Conservation (phyloP, 2,888 invertebrate species). For the Lasioglossum pauxillum region DNA sequence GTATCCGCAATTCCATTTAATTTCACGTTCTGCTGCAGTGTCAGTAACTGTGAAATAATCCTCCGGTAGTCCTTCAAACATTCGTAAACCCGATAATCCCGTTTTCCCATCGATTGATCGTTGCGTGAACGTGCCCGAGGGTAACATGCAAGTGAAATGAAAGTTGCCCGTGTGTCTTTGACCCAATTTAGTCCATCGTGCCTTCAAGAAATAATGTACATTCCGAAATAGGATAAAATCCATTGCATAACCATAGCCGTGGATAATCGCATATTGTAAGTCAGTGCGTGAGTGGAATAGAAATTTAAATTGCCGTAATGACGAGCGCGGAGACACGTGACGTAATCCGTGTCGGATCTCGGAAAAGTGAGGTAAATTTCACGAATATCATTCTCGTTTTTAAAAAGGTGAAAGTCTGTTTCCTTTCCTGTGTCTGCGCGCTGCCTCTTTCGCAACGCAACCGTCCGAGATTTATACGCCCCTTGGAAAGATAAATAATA, state of each 20-base stretch:
- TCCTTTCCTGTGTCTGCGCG: not conserved
- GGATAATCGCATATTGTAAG: slow-evolving; percentile 19
- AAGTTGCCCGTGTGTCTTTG: slow-evolving; percentile 73
- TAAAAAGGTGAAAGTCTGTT: slow-evolving; percentile 19
- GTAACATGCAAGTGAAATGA: slow-evolving; percentile 60
- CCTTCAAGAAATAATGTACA: slow-evolving; percentile 51
- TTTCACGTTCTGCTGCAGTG: slow-evolving; percentile 84
- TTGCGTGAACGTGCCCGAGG: slow-evolving; percentile 1
- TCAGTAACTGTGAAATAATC: slow-evolving; percentile 82
- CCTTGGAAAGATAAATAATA: not conserved
- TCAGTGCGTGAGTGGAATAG: not conserved
- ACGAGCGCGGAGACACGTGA: slow-evolving; percentile 71
- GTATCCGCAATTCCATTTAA: slow-evolving; percentile 26
- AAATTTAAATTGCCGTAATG: slow-evolving; percentile 64
- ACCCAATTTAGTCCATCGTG: slow-evolving; percentile 67
- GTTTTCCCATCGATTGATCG: not conserved
- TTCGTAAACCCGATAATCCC: slow-evolving; percentile 9
- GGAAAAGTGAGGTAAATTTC: slow-evolving; percentile 91
- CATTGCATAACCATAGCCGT: slow-evolving; percentile 28
- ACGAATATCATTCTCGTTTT: slow-evolving; percentile 15
- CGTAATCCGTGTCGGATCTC: slow-evolving; percentile 91
- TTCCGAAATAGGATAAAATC: slow-evolving; percentile 62
- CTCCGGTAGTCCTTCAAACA: not conserved
- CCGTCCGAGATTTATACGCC: not conserved
- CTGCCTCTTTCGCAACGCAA: not conserved